Evolutionary conservation across 1,140 invertebrate genomes (phyloP).

Genomic region (Eumaeus atala): DNA sequence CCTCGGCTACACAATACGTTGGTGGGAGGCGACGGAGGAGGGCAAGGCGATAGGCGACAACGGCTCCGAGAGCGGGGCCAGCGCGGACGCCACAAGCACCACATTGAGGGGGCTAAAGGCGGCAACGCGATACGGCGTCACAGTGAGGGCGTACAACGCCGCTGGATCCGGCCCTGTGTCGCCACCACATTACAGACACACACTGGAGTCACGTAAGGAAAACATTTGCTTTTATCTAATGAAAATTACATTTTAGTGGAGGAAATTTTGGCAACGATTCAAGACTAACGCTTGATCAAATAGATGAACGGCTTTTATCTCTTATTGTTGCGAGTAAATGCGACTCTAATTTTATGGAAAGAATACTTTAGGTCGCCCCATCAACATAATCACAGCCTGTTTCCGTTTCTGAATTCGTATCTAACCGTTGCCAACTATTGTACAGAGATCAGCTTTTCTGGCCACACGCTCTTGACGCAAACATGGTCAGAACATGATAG

Average conservation of each 20-base stretch:
- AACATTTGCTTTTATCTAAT: slow-evolving; percentile 18
- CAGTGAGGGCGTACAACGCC: slow-evolving; percentile 90
- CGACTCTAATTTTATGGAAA: too few species aligned
- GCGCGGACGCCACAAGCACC: slow-evolving; percentile 76
- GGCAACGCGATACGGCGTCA: slow-evolving; percentile 88
- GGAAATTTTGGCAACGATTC: background rate
- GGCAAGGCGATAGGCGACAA: slow-evolving; percentile 39
- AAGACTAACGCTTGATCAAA: background rate
- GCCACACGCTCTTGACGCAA: too few species aligned
- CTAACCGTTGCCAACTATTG: too few species aligned
- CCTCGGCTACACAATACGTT: slow-evolving; percentile 85
- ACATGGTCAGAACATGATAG: too few species aligned
- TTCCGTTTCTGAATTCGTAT: too few species aligned
- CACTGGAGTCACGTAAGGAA: slow-evolving; percentile 85
- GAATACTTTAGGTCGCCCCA: too few species aligned
- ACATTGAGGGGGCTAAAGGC: slow-evolving; percentile 83
- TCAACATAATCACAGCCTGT: too few species aligned
- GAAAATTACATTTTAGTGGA: slow-evolving; percentile 7
- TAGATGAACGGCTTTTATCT: background rate
- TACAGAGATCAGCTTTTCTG: too few species aligned
- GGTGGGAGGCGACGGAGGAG: slow-evolving; percentile 73
- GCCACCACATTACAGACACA: slow-evolving; percentile 83
- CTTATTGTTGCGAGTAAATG: background rate
- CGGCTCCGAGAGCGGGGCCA: slow-evolving; percentile 73
- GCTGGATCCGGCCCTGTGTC: slow-evolving; percentile 89